These are phyloP conservation scores for Drosophila biarmipes DNA, from an alignment of 1,140 invertebrate genomes.

Conservation along the genomic window DNA sequence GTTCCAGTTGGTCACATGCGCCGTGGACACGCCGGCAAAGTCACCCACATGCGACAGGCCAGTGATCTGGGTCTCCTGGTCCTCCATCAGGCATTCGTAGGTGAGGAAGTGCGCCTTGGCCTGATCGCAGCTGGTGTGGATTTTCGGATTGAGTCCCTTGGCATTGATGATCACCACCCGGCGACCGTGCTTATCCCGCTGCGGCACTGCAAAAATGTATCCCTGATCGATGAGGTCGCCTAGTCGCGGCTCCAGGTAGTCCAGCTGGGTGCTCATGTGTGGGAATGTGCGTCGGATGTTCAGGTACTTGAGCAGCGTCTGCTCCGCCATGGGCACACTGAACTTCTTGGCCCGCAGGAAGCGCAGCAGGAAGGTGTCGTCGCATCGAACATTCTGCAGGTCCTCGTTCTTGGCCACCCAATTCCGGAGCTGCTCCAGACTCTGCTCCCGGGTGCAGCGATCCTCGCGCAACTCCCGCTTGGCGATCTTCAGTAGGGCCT, in stretches of 20 bases:
- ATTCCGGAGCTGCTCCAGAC: constrained; percentile 87
- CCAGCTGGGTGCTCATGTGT: constrained; percentile 87
- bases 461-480: constrained; percentile 88
- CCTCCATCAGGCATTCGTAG: constrained; percentile 90
- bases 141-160: constrained; percentile 88
- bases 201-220: constrained; percentile 90
- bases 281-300: constrained; percentile 89
- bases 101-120: constrained; percentile 88
- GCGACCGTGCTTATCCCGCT: constrained; percentile 89
- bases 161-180: constrained; percentile 89
- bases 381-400: constrained; percentile 88
- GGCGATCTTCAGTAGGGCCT: constrained; percentile 86
- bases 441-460: constrained; percentile 86
- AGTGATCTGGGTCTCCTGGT: constrained; percentile 89
- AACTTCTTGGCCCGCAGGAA: constrained; percentile 92
- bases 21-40: constrained; percentile 86
- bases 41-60: constrained; percentile 90
- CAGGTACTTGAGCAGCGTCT: constrained; percentile 92
- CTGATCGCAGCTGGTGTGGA: constrained; percentile 88
- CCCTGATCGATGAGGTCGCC: constrained; percentile 88
- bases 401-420: constrained; percentile 90
- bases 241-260: constrained; percentile 87
- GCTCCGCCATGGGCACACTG: constrained; percentile 91
- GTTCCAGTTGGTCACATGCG: constrained; percentile 88
- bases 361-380: constrained; percentile 90